Base-by-base conservation (phyloP, 2,113 vertebrate genomes). In the Tragelaphus scriptus region DNA sequence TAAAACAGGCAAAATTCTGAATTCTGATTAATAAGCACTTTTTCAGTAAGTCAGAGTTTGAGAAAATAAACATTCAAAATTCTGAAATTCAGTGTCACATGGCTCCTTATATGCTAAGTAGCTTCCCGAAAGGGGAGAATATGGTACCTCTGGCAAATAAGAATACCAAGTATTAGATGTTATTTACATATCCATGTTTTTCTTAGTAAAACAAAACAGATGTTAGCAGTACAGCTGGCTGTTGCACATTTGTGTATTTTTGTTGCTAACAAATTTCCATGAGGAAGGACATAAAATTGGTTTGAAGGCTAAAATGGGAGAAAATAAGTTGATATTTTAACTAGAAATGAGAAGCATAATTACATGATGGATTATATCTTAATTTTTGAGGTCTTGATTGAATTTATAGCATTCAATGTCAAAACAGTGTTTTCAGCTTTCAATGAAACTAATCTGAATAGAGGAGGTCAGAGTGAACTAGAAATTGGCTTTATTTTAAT, bases 161-260 rank as follows among this genome's bases (percentile, higher is more conserved):
- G 65, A 5, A 0, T 98, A 89, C 90, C 81, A 98, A 92, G 93
- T 98, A 51, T 80, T 91, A 96, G 91, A 94, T 97, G 84, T 94
- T 95, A 88, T 97, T 94, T 96, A 94, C 3, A 5, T 86, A 95
- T 97, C 91, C 84, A 96, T 93, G 94, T 98, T 98, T 98, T 98
- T 92, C 97, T 98, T 92, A 94, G 92, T 98, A 98, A 98, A 98
- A 98, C 88, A 98, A 95, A 96, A 90, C 98, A 98, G 97, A 97
- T 98, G 98, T 95, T 98, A 95, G 94, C 96, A 95, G 95, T 98
- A 89, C 97, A 98, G 97, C 98, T 98, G 98, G 94, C 89, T 96
- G 9, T 91, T 92, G 75, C 63, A 47, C 97, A 25, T 96, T 92
- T 97, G 92, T 96, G 93, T 98, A 47, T 98, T 88, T 2, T 21